Evolutionary conservation across 1,140 invertebrate species (phyloP).

Genomic region (Meloidogyne hapla): DNA sequence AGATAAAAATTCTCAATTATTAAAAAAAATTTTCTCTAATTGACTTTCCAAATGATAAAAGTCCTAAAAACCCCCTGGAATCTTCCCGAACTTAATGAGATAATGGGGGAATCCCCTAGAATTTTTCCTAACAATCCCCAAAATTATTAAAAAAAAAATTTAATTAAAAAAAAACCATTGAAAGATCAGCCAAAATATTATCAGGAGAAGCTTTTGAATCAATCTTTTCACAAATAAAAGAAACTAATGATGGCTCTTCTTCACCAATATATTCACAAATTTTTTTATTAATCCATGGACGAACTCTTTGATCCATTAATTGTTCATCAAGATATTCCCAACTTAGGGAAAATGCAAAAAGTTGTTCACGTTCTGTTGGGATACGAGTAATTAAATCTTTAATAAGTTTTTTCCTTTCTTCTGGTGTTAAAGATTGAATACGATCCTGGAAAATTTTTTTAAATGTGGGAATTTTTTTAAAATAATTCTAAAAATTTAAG

Average conservation of each 20-base stretch:
- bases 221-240: constrained; percentile 98
- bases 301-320: constrained; percentile 92
- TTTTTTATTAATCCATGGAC: constrained; percentile 99
- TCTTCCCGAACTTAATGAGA: too few species aligned
- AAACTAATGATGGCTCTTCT: constrained; percentile 93
- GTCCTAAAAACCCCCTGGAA: too few species aligned
- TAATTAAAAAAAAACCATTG: constrained; percentile 74
- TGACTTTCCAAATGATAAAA: too few species aligned
- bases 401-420: constrained; percentile 92
- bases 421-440: constrained; percentile 69
- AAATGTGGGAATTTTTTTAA: background rate
- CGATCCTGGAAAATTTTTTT: constrained; percentile 37
- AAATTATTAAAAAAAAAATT: too few species aligned
- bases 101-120: too few species aligned
- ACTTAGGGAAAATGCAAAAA: constrained; percentile 89
- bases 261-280: constrained; percentile 99
- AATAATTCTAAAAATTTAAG: background rate
- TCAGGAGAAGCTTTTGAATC: constrained; percentile 85
- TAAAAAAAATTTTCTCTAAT: too few species aligned
- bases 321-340: constrained; percentile 82
- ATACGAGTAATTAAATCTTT: constrained; percentile 97
- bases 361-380: constrained; percentile 75
- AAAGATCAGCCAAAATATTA: constrained; percentile 91
- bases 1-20: too few species aligned
- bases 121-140: too few species aligned